Base-by-base conservation (phyloP, 2,888 invertebrate species). In the Drosophila buzzatii region DNA sequence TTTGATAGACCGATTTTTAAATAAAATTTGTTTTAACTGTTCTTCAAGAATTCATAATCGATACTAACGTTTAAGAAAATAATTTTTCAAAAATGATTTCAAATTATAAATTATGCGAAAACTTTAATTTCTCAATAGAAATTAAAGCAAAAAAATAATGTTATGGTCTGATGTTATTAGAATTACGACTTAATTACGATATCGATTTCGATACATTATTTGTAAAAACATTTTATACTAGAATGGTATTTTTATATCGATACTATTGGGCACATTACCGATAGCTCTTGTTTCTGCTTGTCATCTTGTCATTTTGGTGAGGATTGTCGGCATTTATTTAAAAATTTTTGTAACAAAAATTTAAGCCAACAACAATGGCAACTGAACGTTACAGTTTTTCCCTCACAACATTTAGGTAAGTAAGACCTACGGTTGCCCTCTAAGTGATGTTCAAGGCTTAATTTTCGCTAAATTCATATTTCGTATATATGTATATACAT, bases 311-410 rank as follows among this genome's bases (percentile, higher is more conserved):
- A 73, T 75, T 89, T 73, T 57, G 64, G 55, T 70, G 71, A 65
- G 33, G 51, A 57, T 73, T 64, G 77, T 79, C 73, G 83, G 76
- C 76, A 53, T 80, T 82, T 71, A 71, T 68, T 66, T 63, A 20
- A 68, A 71, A 73, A 73, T 80, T 79, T 57, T 65, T 71, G 66
- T 55, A 57, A 39, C 53, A 44, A 18, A 68, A 70, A 70, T 66
- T 72, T 39, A 39, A 39, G 73, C 64, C 63, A 56, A 76, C 42
- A 71, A 81, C 56, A 61, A 98, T 98, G 98, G 96, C 97, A 94
- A 97, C 98, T 58, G 98, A 99, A 93, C 95, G 99, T 91, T 99
- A 99, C 92, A 99, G 99, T 94, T 99, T 99, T 94, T 99, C 99
- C 61, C 94, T 99, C 82, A 99, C 95, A 81, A 95, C 95, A 91